phyloP scores from a whole-genome alignment of 2,888 invertebrate species.

The Drosophila meridionalis region DNA sequence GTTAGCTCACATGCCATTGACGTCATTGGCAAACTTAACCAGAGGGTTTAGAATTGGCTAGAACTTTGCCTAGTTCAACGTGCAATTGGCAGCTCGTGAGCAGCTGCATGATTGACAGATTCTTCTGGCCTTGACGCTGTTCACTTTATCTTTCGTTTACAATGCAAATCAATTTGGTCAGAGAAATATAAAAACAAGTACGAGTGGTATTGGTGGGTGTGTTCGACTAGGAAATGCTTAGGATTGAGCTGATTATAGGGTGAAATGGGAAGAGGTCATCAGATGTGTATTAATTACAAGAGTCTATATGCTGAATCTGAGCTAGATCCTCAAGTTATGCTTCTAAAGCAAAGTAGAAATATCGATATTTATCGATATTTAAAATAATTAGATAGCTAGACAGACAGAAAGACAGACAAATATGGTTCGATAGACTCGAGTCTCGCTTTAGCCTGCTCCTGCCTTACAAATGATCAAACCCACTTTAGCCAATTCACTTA shows the following conservation, averaged over 20 bases:
- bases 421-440: too few relatives aligned
- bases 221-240: neutral
- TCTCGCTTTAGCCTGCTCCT: too few relatives aligned
- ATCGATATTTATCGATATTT: neutral
- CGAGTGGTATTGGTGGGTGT: neutral
- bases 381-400: too few relatives aligned
- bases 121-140: conserved; percentile 28
- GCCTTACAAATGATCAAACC: too few relatives aligned
- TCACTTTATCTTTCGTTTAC: conserved; percentile 26
- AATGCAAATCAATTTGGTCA: conserved; percentile 38
- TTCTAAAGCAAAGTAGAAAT: neutral
- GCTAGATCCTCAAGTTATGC: too few relatives aligned
- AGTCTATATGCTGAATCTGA: too few relatives aligned
- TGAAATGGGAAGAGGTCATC: too few relatives aligned
- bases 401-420: too few relatives aligned
- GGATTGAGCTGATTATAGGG: too few relatives aligned
- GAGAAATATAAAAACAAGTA: conserved; percentile 31
- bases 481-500: neutral
- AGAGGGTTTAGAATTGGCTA: conserved; percentile 1
- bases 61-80: conserved; percentile 29
- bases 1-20: conserved; percentile 42
- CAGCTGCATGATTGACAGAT: conserved; percentile 46
- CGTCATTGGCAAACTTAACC: conserved; percentile 47
- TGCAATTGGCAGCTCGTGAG: conserved; percentile 33
- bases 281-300: too few relatives aligned